phyloP scores from a whole-genome alignment of 2,888 invertebrate species.

The Drosophila atripex region DNA sequence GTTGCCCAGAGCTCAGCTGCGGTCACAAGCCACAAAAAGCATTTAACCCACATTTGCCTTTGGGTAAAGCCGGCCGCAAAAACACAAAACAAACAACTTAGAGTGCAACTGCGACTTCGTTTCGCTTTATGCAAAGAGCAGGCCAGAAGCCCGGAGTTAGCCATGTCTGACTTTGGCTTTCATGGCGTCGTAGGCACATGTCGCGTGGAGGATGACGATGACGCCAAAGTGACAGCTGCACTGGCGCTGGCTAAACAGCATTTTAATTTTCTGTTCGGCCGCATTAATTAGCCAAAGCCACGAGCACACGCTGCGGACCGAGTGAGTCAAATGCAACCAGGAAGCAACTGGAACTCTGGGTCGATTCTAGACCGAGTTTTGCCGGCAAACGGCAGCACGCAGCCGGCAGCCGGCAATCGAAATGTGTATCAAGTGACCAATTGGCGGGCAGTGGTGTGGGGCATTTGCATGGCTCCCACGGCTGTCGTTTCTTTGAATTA shows the following conservation, averaged over 20 bases:
- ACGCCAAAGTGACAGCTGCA: slow-evolving; percentile 29
- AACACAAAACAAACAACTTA: slow-evolving; percentile 6
- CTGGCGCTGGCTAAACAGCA: slow-evolving; percentile 56
- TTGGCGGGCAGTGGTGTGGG: slow-evolving; percentile 56
- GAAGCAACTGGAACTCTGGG: slow-evolving; percentile 17
- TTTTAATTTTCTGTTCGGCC: slow-evolving; percentile 66
- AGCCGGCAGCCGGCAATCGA: slow-evolving; percentile 39
- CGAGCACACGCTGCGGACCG: slow-evolving; percentile 8
- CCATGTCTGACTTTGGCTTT: slow-evolving; percentile 27
- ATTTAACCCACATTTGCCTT: slow-evolving; percentile 76
- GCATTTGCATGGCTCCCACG: slow-evolving; percentile 72
- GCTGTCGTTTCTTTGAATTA: slow-evolving; percentile 66
- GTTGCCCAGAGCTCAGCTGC: slow-evolving; percentile 25
- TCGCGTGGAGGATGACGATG: slow-evolving; percentile 26
- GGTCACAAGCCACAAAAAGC: slow-evolving; percentile 72
- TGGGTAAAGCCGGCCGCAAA: slow-evolving; percentile 6
- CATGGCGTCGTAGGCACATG: slow-evolving; percentile 36
- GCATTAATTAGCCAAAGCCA: slow-evolving; percentile 67
- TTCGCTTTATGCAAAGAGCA: slow-evolving; percentile 60
- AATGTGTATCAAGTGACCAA: slow-evolving; percentile 75
- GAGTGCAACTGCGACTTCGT: slow-evolving; percentile 44
- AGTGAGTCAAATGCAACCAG: slow-evolving; percentile 16
- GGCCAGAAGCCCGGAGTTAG: slow-evolving; percentile 24
- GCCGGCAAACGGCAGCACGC: slow-evolving; percentile 3
- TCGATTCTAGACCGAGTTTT: neutral